These are phyloP conservation scores for Capitella teleta DNA, from an alignment of 1,140 invertebrate species.

Conservation along the genomic window DNA sequence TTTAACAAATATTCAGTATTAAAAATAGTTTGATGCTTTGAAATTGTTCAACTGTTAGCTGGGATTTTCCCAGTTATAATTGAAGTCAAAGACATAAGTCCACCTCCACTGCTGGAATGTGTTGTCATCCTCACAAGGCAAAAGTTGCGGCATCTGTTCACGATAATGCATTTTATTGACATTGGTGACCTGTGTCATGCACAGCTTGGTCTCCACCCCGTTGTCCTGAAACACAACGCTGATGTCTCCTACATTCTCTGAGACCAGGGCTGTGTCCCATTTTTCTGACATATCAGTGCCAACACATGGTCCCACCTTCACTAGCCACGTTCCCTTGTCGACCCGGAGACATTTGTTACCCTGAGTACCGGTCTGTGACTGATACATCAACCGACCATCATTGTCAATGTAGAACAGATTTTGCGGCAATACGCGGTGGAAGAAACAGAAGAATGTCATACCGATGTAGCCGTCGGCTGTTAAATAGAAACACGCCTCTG, in stretches of 20 bases:
- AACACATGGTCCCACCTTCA: not conserved
- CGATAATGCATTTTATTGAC: slow-evolving; percentile 4
- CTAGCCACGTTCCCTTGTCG: not conserved
- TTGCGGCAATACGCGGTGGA: slow-evolving; percentile 9
- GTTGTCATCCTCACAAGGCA: slow-evolving; percentile 4
- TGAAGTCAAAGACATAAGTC: slow-evolving; percentile 10
- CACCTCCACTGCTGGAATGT: slow-evolving; percentile 11
- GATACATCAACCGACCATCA: slow-evolving; percentile 6
- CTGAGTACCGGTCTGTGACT: too few relatives aligned
- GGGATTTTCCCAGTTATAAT: too few relatives aligned
- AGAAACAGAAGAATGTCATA: slow-evolving; percentile 12
- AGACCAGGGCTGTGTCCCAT: not conserved
- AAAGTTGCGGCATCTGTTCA: slow-evolving; percentile 10
- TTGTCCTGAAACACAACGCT: slow-evolving; percentile 5
- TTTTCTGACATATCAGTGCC: not conserved
- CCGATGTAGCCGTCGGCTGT: slow-evolving; percentile 9
- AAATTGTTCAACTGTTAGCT: too few relatives aligned
- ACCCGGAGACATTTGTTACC: not conserved
- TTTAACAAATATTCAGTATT: too few relatives aligned
- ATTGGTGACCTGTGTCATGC: slow-evolving; percentile 10
- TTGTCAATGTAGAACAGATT: slow-evolving; percentile 13
- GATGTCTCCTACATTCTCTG: not conserved
- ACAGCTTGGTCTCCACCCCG: slow-evolving; percentile 1
- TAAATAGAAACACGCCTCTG: slow-evolving; percentile 11
- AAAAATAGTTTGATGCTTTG: too few relatives aligned